Base-by-base conservation (phyloP, 2,113 vertebrate species). In the zebrafish (Danio rerio) region DNA sequence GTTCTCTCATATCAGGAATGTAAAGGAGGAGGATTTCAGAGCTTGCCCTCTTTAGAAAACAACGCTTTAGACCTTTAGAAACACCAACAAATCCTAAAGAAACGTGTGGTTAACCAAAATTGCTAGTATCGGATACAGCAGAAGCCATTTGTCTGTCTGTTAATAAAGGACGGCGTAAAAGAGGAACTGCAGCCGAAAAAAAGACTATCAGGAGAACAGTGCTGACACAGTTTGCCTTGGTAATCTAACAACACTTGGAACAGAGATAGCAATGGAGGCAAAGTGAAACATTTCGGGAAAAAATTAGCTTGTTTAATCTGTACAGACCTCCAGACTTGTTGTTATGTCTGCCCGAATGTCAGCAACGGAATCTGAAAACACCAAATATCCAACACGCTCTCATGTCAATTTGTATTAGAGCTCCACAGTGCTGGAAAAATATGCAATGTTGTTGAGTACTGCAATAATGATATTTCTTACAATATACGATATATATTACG, bases 191-290 rank as follows among this genome's bases (percentile, higher is more conserved):
- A 45, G 20, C 68, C 69, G 43, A 80, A 77, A 63, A 78, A 59
- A 62, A 76, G 43, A 61, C 11, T 31, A 65, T 18, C 31, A 63
- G 61, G 49, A 63, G 71, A 69, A 66, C 49, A 75, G 42, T 10
- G 52, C 42, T 5, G 71, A 47, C 59, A 49, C 52, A 52, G 63
- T 49, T 71, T 86, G 81, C 72, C 43, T 61, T 12, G 3, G 75
- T 77, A 84, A 86, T 82, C 80, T 77, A 83, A 85, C 82, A 77
- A 86, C 9, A 61, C 75, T 84, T 78, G 55, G 50, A 43, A 80
- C 47, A 76, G 80, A 71, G 53, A 83, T 21, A 84, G 62, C 81
- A 63, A 50, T 50, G 42, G 4, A 61, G 10, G 58, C 15, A 40
- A 62, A 20, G 42, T 61, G n/a, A 9, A 76, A 13, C 7, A 9